Conservation (phyloP, 2,888 invertebrate species). For the Rhingia rostrata region DNA sequence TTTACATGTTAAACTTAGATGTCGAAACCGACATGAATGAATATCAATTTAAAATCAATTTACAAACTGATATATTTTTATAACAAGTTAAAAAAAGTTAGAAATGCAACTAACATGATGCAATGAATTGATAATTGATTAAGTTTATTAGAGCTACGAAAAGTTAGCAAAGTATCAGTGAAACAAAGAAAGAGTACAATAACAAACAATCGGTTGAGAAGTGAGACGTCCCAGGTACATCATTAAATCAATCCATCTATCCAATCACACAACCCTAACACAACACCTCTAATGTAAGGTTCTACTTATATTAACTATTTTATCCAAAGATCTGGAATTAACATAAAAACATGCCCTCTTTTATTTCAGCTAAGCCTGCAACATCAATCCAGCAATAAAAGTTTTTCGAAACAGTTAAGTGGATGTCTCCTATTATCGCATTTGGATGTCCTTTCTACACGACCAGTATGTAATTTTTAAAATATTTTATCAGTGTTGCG, state of each 20-base stretch:
- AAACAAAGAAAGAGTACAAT: neutral
- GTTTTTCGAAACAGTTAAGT: conserved; percentile 48
- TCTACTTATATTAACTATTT: neutral
- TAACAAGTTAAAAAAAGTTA: too few species aligned
- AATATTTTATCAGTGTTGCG: conserved; percentile 64
- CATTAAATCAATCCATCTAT: neutral
- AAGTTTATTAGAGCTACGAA: too few species aligned
- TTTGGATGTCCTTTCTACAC: conserved; percentile 66
- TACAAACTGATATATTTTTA: too few species aligned
- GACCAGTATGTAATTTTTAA: conserved; percentile 67
- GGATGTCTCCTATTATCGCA: conserved; percentile 66
- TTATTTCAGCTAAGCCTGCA: conserved; percentile 57
- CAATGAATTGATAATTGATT: too few species aligned
- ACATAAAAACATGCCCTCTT: neutral
- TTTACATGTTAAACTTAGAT: too few species aligned
- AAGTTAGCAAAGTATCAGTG: neutral
- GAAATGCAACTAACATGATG: too few species aligned
- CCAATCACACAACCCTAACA: conserved; percentile 21
- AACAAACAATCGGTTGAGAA: neutral
- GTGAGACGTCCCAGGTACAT: neutral
- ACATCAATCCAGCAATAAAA: conserved; percentile 63
- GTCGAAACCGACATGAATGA: too few species aligned
- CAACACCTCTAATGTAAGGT: conserved; percentile 12
- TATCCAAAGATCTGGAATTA: neutral
- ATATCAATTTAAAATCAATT: too few species aligned